Conservation (phyloP, 2,113 vertebrate species). For the Neoarius graeffei region DNA sequence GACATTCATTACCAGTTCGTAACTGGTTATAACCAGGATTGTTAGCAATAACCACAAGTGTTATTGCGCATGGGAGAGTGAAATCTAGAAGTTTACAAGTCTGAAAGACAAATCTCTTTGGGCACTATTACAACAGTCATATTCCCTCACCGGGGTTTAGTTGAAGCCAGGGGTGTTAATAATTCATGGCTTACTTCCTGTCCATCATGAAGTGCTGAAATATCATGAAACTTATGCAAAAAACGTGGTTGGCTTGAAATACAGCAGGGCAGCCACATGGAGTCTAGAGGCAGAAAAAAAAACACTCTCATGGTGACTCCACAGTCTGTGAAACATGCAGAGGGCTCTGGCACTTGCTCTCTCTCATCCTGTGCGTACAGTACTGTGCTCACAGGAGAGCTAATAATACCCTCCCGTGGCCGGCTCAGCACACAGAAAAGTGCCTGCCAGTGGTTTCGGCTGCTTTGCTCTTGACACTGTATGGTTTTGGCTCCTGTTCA, state of each 20-base stretch:
- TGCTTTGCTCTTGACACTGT: conserved; percentile 54
- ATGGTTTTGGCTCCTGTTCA: conserved; percentile 65
- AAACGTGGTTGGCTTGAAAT: conserved; percentile 45
- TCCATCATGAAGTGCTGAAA: conserved; percentile 45
- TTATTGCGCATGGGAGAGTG: conserved; percentile 23
- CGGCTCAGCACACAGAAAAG: conserved; percentile 55
- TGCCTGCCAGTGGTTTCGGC: conserved; percentile 53
- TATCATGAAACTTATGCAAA: conserved; percentile 53
- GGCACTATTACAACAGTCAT: conserved; percentile 26
- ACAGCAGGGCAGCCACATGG: conserved; percentile 41
- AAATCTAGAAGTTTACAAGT: conserved; percentile 23
- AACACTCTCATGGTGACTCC: conserved; percentile 55
- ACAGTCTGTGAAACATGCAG: conserved; percentile 52
- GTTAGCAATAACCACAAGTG: conserved; percentile 32
- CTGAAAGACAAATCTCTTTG: conserved; percentile 35
- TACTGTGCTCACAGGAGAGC: conserved; percentile 52
- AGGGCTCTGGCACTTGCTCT: conserved; percentile 38
- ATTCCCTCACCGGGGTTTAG: conserved; percentile 18
- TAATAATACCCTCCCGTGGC: conserved; percentile 56
- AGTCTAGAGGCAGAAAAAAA: conserved; percentile 49
- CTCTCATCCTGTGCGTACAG: conserved; percentile 51
- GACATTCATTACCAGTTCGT: conserved; percentile 33
- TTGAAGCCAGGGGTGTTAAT: conserved; percentile 45
- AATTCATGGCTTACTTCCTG: conserved; percentile 50
- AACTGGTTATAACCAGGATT: conserved; percentile 34